Percentiles rank a stretch among this genome's conserved stretches.
Conservation (phyloP, 2,888 invertebrate species). For the Rhamphomyia laevipes region DNA sequence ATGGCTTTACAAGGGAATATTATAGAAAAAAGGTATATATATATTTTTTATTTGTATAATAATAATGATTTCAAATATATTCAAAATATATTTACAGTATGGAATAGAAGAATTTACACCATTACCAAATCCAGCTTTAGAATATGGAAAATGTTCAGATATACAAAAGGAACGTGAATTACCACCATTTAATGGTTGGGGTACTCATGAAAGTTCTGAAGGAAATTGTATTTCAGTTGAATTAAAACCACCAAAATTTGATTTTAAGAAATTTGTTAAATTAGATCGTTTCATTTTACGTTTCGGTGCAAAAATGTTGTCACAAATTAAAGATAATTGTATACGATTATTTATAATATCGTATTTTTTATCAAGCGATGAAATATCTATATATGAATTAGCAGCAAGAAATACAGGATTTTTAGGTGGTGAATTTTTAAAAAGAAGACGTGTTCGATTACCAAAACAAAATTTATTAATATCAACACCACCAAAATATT, state of each 20-base stretch:
- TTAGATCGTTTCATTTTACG: slow-evolving; percentile 67
- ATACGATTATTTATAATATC: slow-evolving; percentile 67
- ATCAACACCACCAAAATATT: slow-evolving; percentile 60
- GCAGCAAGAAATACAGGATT: slow-evolving; percentile 61
- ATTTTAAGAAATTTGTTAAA: slow-evolving; percentile 69
- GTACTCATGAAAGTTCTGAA: slow-evolving; percentile 79
- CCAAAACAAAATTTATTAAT: slow-evolving; percentile 61
- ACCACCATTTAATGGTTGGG: slow-evolving; percentile 88
- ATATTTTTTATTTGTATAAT: not conserved
- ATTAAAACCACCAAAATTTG: slow-evolving; percentile 62
- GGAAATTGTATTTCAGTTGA: slow-evolving; percentile 73
- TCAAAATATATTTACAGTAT: slow-evolving; percentile 21
- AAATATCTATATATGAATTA: slow-evolving; percentile 70
- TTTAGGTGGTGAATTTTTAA: slow-evolving; percentile 51
- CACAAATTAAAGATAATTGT: slow-evolving; percentile 51
- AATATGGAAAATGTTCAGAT: not conserved
- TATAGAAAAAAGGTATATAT: slow-evolving; percentile 49
- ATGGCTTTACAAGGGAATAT: slow-evolving; percentile 74
- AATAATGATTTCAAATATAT: no score
- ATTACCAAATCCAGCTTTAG: slow-evolving; percentile 19
- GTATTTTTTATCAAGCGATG: slow-evolving; percentile 72
- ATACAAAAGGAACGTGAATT: slow-evolving; percentile 30
- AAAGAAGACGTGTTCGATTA: slow-evolving; percentile 55
- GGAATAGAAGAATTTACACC: slow-evolving; percentile 33
- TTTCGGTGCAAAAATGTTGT: slow-evolving; percentile 66